phyloP scores from a whole-genome alignment of 2,113 vertebrate genomes.

The Burhinus bistriatus region DNA sequence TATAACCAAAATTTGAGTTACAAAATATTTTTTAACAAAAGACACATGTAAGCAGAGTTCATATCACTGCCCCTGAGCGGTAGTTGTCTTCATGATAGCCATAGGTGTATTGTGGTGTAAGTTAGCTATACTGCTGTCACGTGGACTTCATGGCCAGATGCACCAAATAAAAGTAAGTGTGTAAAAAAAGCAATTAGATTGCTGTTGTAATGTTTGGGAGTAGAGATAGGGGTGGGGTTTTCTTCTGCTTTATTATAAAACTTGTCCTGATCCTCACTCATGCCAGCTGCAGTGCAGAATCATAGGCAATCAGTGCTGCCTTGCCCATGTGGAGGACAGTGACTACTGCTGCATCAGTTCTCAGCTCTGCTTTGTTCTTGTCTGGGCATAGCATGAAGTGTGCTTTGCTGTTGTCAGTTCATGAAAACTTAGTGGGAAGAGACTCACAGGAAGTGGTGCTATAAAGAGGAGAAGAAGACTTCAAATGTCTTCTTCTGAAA shows the following conservation, averaged over 20 bases:
- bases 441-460: neutral
- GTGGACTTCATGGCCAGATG: neutral
- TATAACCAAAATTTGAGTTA: neutral
- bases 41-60: neutral
- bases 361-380: neutral
- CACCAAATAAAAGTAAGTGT: neutral
- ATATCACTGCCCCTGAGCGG: neutral
- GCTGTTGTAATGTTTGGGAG: neutral
- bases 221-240: neutral
- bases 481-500: neutral
- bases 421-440: neutral
- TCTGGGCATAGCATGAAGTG: fast-evolving
- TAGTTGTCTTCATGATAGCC: neutral
- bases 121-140: neutral
- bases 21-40: neutral
- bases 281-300: neutral
- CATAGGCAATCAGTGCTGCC: neutral
- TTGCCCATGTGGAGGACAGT: neutral
- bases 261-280: neutral
- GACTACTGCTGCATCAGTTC: neutral
- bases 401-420: neutral
- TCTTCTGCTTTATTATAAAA: neutral
- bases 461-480: neutral
- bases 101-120: neutral
- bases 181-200: neutral